Evolutionary conservation across 1,140 invertebrate species (phyloP).

Genomic region (Galleria mellonella): DNA sequence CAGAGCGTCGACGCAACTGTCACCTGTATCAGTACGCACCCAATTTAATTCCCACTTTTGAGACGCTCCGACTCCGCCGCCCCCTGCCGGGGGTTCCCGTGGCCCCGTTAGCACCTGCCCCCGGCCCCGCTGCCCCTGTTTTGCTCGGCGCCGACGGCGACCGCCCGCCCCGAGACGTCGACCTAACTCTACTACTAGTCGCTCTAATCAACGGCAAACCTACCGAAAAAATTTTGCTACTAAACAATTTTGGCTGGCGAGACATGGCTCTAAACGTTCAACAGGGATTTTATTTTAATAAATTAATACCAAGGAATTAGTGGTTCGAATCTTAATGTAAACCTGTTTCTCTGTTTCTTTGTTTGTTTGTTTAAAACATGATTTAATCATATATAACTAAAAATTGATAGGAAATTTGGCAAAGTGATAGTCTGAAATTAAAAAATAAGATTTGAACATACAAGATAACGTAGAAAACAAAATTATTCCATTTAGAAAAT

Average conservation of each 20-base stretch:
- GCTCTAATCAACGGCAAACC: conserved; percentile 71
- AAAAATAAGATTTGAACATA: too few relatives aligned
- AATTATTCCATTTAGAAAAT: too few relatives aligned
- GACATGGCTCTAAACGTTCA: conserved; percentile 28
- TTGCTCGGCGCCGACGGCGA: conserved; percentile 60
- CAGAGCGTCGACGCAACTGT: conserved; percentile 69
- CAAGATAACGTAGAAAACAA: too few relatives aligned
- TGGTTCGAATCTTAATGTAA: background rate
- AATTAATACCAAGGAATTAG: background rate
- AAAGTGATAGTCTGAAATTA: too few relatives aligned
- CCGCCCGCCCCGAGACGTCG: conserved; percentile 61
- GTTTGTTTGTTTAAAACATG: too few relatives aligned
- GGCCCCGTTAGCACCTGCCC: conserved; percentile 19
- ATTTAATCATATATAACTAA: too few relatives aligned
- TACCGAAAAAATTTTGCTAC: conserved; percentile 61
- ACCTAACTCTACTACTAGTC: conserved; percentile 69
- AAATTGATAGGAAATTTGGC: too few relatives aligned
- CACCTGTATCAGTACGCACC: conserved; percentile 63
- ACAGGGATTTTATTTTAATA: too few relatives aligned
- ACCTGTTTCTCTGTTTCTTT: too few relatives aligned
- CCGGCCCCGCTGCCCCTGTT: conserved; percentile 31
- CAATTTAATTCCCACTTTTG: conserved; percentile 72
- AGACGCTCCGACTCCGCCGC: conserved; percentile 63
- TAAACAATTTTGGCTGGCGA: conserved; percentile 36
- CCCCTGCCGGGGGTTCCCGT: conserved; percentile 45